Evolutionary conservation across 2,797 vertebrate species (phyloP).

Genomic region (Sciurus carolinensis): DNA sequence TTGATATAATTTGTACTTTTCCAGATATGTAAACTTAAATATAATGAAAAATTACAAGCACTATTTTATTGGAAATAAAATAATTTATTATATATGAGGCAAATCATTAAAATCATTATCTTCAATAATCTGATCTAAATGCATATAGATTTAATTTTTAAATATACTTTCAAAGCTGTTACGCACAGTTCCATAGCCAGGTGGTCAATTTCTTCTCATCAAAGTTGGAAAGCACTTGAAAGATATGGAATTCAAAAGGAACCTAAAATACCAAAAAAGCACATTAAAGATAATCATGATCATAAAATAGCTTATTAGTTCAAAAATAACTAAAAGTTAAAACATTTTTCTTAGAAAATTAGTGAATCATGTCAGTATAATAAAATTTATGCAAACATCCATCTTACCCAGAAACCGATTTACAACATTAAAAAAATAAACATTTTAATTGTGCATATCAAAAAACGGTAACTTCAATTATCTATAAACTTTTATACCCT

Average conservation of each 20-base stretch:
- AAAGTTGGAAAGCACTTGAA: constrained; percentile 84
- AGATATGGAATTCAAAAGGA: constrained; percentile 87
- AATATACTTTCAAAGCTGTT: constrained; percentile 85
- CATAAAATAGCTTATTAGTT: constrained; percentile 14
- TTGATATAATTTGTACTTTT: neutral
- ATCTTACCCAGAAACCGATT: neutral
- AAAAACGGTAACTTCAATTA: neutral
- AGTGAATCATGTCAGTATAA: constrained; percentile 77
- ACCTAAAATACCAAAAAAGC: constrained; percentile 90
- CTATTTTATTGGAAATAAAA: constrained; percentile 79
- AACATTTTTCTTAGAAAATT: constrained; percentile 82
- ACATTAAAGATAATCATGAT: constrained; percentile 85
- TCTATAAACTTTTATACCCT: neutral
- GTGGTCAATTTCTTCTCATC: constrained; percentile 84
- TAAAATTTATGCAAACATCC: constrained; percentile 46
- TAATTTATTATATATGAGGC: constrained; percentile 89
- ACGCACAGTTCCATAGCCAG: constrained; percentile 88
- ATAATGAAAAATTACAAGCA: constrained; percentile 67
- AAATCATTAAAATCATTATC: constrained; percentile 74
- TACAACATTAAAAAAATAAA: constrained; percentile 56
- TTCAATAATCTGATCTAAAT: constrained; percentile 63
- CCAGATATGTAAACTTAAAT: neutral
- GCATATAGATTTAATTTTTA: constrained; percentile 79
- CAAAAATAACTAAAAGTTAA: constrained; percentile 70
- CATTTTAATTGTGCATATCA: neutral